These are phyloP conservation scores for Drosophila mayri DNA, from an alignment of 1,140 invertebrate species.

Conservation along the genomic window DNA sequence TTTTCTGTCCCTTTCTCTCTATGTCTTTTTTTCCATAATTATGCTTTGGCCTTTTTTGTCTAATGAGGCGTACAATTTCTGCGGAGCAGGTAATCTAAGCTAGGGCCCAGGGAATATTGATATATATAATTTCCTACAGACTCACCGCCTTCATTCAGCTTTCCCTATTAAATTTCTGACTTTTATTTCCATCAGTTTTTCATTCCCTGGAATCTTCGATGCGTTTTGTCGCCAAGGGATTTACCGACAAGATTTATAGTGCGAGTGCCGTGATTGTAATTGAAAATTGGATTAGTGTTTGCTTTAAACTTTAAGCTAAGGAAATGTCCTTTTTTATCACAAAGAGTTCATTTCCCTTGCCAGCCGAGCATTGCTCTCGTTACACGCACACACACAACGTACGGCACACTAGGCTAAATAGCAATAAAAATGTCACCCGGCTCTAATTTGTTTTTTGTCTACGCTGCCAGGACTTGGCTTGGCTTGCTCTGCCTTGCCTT, in stretches of 20 bases:
- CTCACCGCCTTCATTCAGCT: background rate
- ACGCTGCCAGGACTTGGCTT: constrained; percentile 39
- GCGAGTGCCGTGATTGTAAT: constrained; percentile 23
- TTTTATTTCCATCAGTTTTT: constrained; percentile 4
- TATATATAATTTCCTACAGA: background rate
- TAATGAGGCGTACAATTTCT: constrained; percentile 58
- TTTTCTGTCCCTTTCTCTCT: constrained; percentile 19
- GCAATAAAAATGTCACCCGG: constrained; percentile 78
- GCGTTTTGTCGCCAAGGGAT: constrained; percentile 5
- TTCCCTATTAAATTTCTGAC: constrained; percentile 8
- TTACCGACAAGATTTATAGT: constrained; percentile 22
- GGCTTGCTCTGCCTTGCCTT: constrained; percentile 15
- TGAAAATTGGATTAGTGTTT: constrained; percentile 27
- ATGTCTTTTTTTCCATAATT: constrained; percentile 15
- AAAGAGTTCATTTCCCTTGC: constrained; percentile 64
- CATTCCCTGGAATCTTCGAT: constrained; percentile 9
- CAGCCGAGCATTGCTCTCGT: constrained; percentile 40
- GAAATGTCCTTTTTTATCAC: constrained; percentile 11
- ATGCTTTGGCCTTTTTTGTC: constrained; percentile 23
- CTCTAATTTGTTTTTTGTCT: constrained; percentile 74
- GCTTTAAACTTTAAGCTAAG: constrained; percentile 19
- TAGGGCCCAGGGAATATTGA: constrained; percentile 8
- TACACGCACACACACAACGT: constrained; percentile 15
- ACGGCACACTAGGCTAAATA: constrained; percentile 50
- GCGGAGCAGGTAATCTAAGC: constrained; percentile 23